Evolutionary conservation across 2,888 invertebrate species (phyloP).

Genomic region (Bhutanitis thaidina): DNA sequence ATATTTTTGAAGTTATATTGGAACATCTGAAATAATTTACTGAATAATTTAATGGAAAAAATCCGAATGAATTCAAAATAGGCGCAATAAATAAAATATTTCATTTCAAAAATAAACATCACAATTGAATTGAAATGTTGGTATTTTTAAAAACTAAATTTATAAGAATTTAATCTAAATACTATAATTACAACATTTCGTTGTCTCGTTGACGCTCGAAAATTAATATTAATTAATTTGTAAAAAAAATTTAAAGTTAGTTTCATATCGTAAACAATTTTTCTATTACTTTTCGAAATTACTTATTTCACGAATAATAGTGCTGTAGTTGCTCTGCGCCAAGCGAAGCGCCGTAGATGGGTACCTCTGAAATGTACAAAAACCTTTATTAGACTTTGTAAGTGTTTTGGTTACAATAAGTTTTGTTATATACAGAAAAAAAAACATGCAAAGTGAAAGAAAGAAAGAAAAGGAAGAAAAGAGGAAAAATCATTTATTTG

Average conservation of each 20-base stretch:
- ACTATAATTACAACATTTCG: constrained; percentile 13
- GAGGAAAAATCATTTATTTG: too few species aligned
- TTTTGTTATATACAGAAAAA: neutral
- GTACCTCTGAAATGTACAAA: constrained; percentile 55
- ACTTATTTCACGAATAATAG: constrained; percentile 45
- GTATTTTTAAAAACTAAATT: neutral
- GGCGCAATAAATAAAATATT: too few species aligned
- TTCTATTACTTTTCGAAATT: constrained; percentile 5
- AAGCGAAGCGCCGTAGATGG: constrained; percentile 48
- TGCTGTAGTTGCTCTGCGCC: constrained; percentile 63
- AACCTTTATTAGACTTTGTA: neutral
- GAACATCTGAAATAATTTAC: too few species aligned
- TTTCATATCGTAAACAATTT: neutral
- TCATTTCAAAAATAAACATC: too few species aligned
- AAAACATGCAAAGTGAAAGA: neutral
- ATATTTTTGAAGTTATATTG: too few species aligned
- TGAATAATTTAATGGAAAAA: too few species aligned
- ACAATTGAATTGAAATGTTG: too few species aligned
- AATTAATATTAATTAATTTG: neutral
- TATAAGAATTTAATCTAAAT: neutral
- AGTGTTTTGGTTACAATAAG: neutral
- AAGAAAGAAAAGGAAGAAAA: too few species aligned
- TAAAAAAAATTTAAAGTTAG: neutral
- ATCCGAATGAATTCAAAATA: too few species aligned
- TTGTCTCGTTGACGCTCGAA: neutral